These are phyloP conservation scores for Malacoctenus gilli DNA, from an alignment of 2,797 vertebrate genomes.

Conservation along the genomic window DNA sequence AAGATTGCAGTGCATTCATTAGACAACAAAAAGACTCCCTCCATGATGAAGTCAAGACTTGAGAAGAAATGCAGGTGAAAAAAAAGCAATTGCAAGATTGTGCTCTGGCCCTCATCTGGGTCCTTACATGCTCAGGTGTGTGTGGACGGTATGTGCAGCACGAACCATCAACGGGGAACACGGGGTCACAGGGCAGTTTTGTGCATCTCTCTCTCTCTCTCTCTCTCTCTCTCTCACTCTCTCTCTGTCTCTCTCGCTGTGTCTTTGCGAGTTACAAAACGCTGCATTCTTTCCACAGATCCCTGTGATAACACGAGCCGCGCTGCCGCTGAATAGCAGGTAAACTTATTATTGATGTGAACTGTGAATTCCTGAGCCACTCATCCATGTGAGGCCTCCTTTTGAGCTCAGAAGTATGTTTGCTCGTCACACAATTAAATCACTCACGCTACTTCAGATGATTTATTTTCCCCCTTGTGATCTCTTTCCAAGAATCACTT, in stretches of 20 bases:
- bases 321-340: constrained; percentile 54
- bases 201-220: constrained; percentile 29
- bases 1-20: no score
- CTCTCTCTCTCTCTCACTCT: constrained; percentile 29
- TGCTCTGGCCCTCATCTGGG: no score
- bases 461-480: constrained; percentile 1
- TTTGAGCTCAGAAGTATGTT: constrained; percentile 68
- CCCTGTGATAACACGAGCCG: constrained; percentile 63
- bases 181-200: constrained; percentile 42
- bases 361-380: constrained; percentile 65
- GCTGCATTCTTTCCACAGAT: constrained; percentile 70
- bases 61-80: no score
- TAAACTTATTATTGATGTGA: constrained; percentile 59
- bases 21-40: no score
- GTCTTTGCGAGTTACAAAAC: constrained; percentile 65
- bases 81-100: no score
- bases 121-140: constrained; percentile 37
- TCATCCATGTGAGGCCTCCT: constrained; percentile 60
- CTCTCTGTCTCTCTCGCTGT: constrained; percentile 29
- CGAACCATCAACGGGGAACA: constrained; percentile 41
- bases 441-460: constrained; percentile 24
- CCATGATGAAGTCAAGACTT: no score
- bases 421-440: constrained; percentile 50
- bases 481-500: constrained; percentile 12
- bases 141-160: constrained; percentile 37